Percentiles rank a stretch among this genome's conserved stretches.
phyloP scores from a whole-genome alignment of 2,113 vertebrate species.

The human (Homo sapiens) region DNA sequence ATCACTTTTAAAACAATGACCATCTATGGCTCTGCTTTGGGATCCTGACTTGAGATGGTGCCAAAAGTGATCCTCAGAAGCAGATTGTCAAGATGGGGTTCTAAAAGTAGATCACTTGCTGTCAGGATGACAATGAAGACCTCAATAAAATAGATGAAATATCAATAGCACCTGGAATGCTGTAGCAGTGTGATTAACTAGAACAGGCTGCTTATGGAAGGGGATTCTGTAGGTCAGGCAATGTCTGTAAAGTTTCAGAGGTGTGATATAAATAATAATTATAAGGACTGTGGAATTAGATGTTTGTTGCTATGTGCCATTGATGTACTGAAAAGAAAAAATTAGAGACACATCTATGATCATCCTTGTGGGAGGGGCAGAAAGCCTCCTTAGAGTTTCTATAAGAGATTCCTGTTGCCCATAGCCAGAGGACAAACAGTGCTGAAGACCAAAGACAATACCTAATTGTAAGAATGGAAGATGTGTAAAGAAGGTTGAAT shows the following conservation, averaged over 20 bases:
- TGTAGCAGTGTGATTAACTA: not conserved
- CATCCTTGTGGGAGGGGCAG: no score
- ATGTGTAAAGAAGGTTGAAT: not conserved
- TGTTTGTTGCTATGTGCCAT: not conserved
- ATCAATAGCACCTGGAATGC: not conserved
- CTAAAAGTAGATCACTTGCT: not conserved
- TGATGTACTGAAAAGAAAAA: not conserved
- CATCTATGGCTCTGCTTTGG: not conserved
- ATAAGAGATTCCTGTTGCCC: not conserved
- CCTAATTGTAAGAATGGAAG: not conserved
- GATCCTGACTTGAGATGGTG: not conserved
- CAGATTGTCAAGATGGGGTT: not conserved
- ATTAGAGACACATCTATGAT: not conserved
- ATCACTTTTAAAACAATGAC: not conserved
- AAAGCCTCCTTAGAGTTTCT: not conserved
- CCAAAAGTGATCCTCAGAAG: not conserved
- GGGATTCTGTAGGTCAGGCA: not conserved
- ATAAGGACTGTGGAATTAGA: not conserved
- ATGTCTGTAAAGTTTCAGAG: not conserved
- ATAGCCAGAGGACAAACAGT: not conserved
- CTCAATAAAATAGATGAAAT: rapidly evolving
- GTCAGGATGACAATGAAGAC: not conserved
- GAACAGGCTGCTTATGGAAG: not conserved
- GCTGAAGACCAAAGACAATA: not conserved
- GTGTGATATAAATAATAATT: not conserved